Percentiles rank a stretch among this genome's conserved stretches.
phyloP scores from a whole-genome alignment of 1,140 invertebrate genomes.

The Drosophila funebris region DNA sequence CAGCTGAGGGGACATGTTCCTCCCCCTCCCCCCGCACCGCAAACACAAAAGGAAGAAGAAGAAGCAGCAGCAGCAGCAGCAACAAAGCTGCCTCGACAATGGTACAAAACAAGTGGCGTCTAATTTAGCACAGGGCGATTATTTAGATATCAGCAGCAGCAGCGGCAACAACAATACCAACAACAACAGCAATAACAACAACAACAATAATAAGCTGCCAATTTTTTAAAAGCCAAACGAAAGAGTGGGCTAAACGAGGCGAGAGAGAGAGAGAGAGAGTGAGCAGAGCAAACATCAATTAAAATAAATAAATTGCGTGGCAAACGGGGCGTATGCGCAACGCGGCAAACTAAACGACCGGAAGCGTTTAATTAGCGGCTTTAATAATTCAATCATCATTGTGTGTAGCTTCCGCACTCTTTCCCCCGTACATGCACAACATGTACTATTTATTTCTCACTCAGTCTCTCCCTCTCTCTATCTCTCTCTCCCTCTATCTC shows the following conservation, averaged over 20 bases:
- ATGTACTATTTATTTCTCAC: too few species aligned
- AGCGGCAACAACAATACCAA: constrained; percentile 37
- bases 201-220: constrained; percentile 38
- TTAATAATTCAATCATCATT: constrained; percentile 78
- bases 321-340: constrained; percentile 65
- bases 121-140: constrained; percentile 73
- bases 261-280: neutral
- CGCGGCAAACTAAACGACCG: constrained; percentile 71
- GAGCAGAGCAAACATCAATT: constrained; percentile 59
- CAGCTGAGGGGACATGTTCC: neutral
- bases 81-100: constrained; percentile 41
- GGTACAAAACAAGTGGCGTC: constrained; percentile 67
- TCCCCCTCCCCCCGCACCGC: neutral
- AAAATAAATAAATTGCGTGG: constrained; percentile 79
- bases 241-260: neutral
- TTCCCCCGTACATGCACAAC: too few species aligned
- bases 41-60: constrained; percentile 29
- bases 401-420: neutral
- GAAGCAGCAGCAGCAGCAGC: too few species aligned
- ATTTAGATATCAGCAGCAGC: constrained; percentile 60
- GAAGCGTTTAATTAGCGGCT: constrained; percentile 78
- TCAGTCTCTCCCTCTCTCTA: neutral
- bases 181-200: constrained; percentile 42
- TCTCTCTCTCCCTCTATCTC: neutral
- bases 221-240: constrained; percentile 26